Percentiles rank a stretch among this genome's conserved stretches.
Evolutionary conservation across 2,113 vertebrate genomes (phyloP).

Genomic region (rabbit (Oryctolagus cuniculus)): mOryCun1.1 NC_091432.1:25083001-25083500

Average conservation of each 20-base stretch:
- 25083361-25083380: background rate
- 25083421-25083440: background rate
- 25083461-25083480: background rate
- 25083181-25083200: background rate
- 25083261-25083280: background rate
- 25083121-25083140: no score
- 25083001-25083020: background rate
- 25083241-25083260: background rate
- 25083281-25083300: background rate
- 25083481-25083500: background rate
- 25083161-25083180: background rate
- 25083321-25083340: background rate
- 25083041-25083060: background rate
- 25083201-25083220: background rate
- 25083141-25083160: background rate
- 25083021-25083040: background rate
- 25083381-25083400: background rate
- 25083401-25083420: background rate
- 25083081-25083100: background rate
- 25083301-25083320: no score
- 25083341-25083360: rapidly evolving
- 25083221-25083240: background rate
- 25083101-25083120: background rate
- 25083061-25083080: background rate
- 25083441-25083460: background rate